Evolutionary conservation across 2,888 invertebrate genomes (phyloP).

Genomic region (Harmothoe impar): DNA sequence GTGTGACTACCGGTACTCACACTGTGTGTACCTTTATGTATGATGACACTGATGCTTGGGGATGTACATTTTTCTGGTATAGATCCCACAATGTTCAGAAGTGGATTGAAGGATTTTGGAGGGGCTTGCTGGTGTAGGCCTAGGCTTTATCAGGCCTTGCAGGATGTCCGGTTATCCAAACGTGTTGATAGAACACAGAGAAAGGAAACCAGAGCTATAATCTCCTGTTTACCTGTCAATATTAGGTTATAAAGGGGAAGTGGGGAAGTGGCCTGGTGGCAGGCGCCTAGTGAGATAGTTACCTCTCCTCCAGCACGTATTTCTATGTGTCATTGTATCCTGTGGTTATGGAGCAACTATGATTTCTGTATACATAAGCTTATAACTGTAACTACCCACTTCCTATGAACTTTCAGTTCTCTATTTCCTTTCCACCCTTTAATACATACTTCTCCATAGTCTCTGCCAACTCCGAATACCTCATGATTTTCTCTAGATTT

Average conservation of each 20-base stretch:
- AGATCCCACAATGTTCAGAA: too few relatives aligned
- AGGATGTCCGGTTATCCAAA: slow-evolving; percentile 54
- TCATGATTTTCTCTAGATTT: too few relatives aligned
- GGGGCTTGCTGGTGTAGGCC: not conserved
- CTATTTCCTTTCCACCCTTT: too few relatives aligned
- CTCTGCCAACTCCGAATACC: not conserved
- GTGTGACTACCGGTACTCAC: not conserved
- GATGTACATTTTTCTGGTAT: too few relatives aligned
- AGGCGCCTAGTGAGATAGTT: not conserved
- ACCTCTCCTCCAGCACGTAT: not conserved
- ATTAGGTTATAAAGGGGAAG: not conserved
- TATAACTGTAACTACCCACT: not conserved
- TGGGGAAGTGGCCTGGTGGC: not conserved
- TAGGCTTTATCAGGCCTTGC: slow-evolving; percentile 27
- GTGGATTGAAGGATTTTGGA: too few relatives aligned
- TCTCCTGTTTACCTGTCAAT: slow-evolving; percentile 54
- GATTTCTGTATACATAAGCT: not conserved
- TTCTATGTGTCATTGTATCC: not conserved
- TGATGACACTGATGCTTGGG: too few relatives aligned
- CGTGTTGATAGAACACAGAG: not conserved
- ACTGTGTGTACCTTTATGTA: too few relatives aligned
- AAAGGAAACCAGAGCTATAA: slow-evolving; percentile 47
- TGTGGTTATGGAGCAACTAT: not conserved
- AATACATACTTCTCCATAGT: too few relatives aligned
- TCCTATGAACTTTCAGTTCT: not conserved